Evolutionary conservation across 2,113 vertebrate genomes (phyloP).

Genomic region (Phrynosoma platyrhinos): DNA sequence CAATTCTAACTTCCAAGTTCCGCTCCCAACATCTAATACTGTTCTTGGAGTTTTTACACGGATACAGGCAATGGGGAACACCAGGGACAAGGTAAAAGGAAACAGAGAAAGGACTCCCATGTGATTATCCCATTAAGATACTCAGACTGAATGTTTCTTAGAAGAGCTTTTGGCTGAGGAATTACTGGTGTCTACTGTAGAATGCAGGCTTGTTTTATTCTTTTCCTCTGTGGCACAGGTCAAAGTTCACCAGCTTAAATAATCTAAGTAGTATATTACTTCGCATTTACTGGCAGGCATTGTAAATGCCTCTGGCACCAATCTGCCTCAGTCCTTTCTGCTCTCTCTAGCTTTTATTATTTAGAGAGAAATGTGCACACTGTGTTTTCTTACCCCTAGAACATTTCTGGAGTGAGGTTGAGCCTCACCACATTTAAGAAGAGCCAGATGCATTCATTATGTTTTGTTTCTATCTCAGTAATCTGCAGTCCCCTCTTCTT

Average conservation of each 20-base stretch:
- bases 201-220: neutral
- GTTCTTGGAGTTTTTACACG: neutral
- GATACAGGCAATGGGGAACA: neutral
- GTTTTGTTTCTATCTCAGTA: neutral
- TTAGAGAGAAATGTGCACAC: neutral
- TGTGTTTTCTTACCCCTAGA: neutral
- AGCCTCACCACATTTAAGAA: neutral
- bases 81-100: neutral
- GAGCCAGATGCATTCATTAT: neutral
- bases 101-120: neutral
- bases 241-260: constrained; percentile 14
- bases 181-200: neutral
- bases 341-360: neutral
- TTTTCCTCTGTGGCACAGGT: neutral
- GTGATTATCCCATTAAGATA: neutral
- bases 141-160: neutral
- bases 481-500: neutral
- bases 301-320: neutral
- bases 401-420: neutral
- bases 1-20: neutral
- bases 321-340: neutral
- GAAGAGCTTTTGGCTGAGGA: neutral
- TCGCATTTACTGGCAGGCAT: neutral
- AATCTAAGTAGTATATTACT: constrained; percentile 11
- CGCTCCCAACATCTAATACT: neutral